These are phyloP conservation scores for Psittacula derbiana DNA, from an alignment of 2,797 vertebrate species.

Conservation along the genomic window DNA sequence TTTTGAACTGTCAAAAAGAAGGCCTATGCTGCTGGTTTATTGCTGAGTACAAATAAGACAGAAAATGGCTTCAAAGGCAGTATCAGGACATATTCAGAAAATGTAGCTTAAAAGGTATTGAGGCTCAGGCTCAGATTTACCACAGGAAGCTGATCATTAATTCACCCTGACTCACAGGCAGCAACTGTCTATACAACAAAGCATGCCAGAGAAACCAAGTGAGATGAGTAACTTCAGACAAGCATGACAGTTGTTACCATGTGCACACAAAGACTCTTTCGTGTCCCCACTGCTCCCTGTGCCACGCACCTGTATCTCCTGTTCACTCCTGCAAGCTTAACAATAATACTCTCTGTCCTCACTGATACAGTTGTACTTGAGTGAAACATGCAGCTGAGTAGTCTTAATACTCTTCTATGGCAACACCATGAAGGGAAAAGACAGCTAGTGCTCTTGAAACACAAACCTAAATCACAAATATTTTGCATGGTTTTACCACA, in stretches of 20 bases:
- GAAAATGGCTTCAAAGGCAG: background rate
- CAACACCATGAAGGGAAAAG: background rate
- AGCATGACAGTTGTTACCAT: background rate
- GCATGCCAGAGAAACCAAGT: background rate
- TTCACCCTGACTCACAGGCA: background rate
- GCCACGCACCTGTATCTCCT: rapidly evolving
- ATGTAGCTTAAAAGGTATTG: background rate
- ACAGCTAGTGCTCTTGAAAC: background rate
- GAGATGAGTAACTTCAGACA: background rate
- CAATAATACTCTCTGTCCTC: background rate
- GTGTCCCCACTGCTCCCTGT: background rate
- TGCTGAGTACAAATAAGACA: background rate
- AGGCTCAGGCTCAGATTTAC: background rate
- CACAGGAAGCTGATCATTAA: background rate
- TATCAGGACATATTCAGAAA: background rate
- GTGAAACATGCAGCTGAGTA: background rate
- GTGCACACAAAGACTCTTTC: background rate
- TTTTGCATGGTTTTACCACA: background rate
- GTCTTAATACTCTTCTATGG: background rate
- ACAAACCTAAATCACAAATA: background rate
- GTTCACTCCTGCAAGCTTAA: background rate
- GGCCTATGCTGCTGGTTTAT: background rate
- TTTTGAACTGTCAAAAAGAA: background rate
- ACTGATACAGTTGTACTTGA: background rate
- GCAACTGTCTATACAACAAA: background rate